These are phyloP conservation scores for Heliconius melpomene DNA, from an alignment of 1,140 invertebrate genomes.

Conservation along the genomic window DNA sequence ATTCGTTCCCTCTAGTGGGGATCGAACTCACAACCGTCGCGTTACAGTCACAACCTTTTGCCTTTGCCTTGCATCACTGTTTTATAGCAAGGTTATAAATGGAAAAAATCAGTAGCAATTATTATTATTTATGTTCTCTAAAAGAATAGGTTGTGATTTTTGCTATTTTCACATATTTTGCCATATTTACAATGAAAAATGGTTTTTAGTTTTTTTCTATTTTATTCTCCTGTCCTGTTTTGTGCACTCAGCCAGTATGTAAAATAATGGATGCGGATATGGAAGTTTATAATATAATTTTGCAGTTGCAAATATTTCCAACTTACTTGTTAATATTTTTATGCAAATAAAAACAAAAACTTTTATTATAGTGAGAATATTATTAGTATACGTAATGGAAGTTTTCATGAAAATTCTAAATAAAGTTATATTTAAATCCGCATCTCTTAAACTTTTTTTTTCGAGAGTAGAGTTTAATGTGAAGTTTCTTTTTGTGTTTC, in stretches of 20 bases:
- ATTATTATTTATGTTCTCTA: constrained; percentile 21
- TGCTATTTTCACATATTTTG: not conserved
- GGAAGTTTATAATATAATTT: not conserved
- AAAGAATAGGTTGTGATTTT: constrained; percentile 24
- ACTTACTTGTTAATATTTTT: not conserved
- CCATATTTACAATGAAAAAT: constrained; percentile 19
- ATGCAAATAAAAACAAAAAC: not conserved
- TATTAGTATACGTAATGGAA: not conserved
- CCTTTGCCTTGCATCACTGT: not conserved
- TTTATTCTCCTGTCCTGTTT: not conserved
- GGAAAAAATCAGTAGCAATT: not conserved
- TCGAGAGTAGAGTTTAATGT: not conserved
- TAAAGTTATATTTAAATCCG: too few relatives aligned
- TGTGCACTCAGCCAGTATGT: not conserved
- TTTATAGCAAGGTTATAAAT: not conserved
- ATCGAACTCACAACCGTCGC: too few relatives aligned
- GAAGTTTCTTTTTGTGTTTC: not conserved
- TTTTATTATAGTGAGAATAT: not conserved
- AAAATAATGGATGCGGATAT: constrained; percentile 7
- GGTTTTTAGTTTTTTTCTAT: constrained; percentile 18
- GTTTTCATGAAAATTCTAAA: not conserved
- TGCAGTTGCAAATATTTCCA: not conserved
- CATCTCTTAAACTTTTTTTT: too few relatives aligned
- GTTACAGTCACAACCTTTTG: too few relatives aligned
- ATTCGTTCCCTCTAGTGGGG: too few relatives aligned